These are phyloP conservation scores for Melanerpes formicivorus DNA, from an alignment of 2,113 vertebrate genomes.

Conservation along the genomic window DNA sequence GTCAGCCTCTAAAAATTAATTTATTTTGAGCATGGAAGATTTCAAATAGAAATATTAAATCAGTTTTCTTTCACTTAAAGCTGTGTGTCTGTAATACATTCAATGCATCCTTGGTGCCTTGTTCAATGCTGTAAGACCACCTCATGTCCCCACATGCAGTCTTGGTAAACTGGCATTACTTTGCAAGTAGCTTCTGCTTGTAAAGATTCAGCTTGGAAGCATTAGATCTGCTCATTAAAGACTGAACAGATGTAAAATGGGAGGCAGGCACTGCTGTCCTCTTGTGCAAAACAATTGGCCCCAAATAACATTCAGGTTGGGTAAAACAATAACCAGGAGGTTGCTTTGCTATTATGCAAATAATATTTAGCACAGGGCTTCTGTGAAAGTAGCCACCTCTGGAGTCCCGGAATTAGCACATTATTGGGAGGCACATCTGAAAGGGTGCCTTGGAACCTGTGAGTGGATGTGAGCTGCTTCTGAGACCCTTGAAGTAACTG, in stretches of 20 bases:
- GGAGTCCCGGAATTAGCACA: neutral
- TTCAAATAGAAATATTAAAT: neutral
- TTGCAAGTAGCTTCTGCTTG: neutral
- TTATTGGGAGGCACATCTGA: neutral
- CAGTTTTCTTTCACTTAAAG: neutral
- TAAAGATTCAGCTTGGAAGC: neutral
- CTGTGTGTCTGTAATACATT: neutral
- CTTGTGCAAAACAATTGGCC: neutral
- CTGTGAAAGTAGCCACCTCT: neutral
- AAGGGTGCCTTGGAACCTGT: neutral
- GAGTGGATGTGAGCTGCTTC: neutral
- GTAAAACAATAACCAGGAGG: neutral
- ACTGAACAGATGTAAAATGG: neutral
- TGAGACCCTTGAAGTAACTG: neutral
- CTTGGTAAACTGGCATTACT: neutral
- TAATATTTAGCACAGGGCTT: neutral
- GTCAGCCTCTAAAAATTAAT: neutral
- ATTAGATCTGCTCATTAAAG: neutral
- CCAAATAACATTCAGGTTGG: neutral
- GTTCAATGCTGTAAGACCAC: neutral
- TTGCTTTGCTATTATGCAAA: neutral
- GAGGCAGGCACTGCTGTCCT: neutral
- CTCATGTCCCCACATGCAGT: fast-evolving
- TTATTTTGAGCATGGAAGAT: neutral
- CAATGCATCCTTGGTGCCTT: neutral